These are phyloP conservation scores for Circaetus cinerascens DNA, from an alignment of 2,113 vertebrate genomes.

Conservation along the genomic window DNA sequence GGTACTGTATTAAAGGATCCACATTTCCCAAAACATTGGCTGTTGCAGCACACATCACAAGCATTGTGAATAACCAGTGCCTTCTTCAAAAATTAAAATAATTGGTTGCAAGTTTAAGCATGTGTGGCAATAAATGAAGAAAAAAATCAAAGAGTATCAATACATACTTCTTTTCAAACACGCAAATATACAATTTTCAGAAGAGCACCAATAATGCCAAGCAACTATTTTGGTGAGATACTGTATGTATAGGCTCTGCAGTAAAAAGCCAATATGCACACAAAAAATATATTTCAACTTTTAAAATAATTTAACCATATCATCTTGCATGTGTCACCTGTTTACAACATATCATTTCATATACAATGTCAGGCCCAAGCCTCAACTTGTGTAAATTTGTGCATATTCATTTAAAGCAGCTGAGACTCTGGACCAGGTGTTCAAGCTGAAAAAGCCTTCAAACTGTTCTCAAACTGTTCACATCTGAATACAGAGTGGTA, in stretches of 20 bases:
- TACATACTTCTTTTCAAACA: constrained; percentile 63
- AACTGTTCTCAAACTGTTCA: constrained; percentile 48
- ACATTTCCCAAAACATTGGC: constrained; percentile 58
- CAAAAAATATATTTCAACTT: constrained; percentile 78
- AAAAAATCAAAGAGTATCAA: constrained; percentile 52
- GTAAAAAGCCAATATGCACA: constrained; percentile 74
- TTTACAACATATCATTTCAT: constrained; percentile 68
- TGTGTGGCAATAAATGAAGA: constrained; percentile 62
- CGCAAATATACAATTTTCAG: constrained; percentile 71
- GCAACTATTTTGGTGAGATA: constrained; percentile 66
- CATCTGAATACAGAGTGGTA: constrained; percentile 51
- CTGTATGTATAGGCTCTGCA: constrained; percentile 68
- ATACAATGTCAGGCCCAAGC: constrained; percentile 37
- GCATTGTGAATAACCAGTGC: constrained; percentile 67
- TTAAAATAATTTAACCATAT: constrained; percentile 81
- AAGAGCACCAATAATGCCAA: constrained; percentile 68
- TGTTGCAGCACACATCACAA: constrained; percentile 65
- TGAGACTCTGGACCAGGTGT: constrained; percentile 24
- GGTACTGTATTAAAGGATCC: constrained; percentile 62
- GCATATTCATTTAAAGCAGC: constrained; percentile 9
- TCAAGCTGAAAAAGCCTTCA: constrained; percentile 59
- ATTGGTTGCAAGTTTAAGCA: constrained; percentile 53
- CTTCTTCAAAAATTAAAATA: constrained; percentile 61
- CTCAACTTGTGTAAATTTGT: constrained; percentile 8
- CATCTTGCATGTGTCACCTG: constrained; percentile 65